These are phyloP conservation scores for Colletes collaris DNA, from an alignment of 2,888 invertebrate genomes.

Conservation along the genomic window DNA sequence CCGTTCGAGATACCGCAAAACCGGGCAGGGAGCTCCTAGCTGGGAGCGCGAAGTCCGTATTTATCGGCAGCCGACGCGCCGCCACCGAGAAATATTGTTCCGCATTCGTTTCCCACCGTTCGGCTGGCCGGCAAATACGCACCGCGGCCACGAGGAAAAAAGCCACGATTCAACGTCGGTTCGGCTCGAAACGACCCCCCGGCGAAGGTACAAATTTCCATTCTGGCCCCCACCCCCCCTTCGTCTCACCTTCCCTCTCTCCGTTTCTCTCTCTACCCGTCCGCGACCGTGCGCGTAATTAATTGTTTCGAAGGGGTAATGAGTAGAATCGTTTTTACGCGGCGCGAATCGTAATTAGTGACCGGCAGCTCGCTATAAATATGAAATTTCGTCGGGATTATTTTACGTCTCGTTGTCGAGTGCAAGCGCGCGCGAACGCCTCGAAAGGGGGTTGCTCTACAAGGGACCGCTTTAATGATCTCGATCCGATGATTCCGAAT, in stretches of 20 bases:
- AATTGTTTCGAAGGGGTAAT: constrained; percentile 45
- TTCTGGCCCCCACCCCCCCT: background rate
- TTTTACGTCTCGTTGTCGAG: constrained; percentile 20
- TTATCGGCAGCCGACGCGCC: constrained; percentile 71
- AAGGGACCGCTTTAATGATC: constrained; percentile 32
- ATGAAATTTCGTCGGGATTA: constrained; percentile 44
- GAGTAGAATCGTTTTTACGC: constrained; percentile 47
- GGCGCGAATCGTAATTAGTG: constrained; percentile 37
- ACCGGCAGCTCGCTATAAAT: constrained; percentile 27
- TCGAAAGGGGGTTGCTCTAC: background rate
- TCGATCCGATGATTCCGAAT: constrained; percentile 26
- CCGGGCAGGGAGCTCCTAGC: constrained; percentile 62
- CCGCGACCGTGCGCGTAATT: constrained; percentile 31
- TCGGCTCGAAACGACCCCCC: background rate
- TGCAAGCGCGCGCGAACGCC: too few relatives aligned
- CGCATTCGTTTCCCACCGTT: constrained; percentile 57
- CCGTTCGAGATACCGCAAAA: constrained; percentile 76
- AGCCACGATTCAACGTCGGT: constrained; percentile 4
- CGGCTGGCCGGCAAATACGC: constrained; percentile 45
- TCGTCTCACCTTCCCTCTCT: background rate
- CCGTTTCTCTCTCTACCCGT: too few relatives aligned
- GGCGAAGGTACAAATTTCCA: constrained; percentile 35
- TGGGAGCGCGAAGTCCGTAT: constrained; percentile 72
- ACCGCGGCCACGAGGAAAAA: background rate
- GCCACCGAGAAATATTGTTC: constrained; percentile 67